phyloP scores from a whole-genome alignment of 2,888 invertebrate genomes.

The Tenthredo amoena region DNA sequence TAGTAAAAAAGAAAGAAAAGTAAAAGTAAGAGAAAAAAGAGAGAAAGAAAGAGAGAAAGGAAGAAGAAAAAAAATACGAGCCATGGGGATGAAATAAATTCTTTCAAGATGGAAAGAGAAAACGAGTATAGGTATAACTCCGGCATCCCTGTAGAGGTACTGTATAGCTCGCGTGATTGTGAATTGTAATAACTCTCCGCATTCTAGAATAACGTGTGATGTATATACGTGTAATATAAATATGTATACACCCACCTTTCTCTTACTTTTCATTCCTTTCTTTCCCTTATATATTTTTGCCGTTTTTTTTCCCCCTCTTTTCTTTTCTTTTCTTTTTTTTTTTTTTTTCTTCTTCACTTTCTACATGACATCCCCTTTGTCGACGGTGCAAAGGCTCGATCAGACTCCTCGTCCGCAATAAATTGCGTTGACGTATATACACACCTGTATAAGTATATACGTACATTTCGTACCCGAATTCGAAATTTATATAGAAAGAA shows the following conservation, averaged over 20 bases:
- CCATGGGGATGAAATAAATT: constrained; percentile 20
- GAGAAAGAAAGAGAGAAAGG: not conserved
- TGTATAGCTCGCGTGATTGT: constrained; percentile 27
- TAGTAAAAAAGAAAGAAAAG: not conserved
- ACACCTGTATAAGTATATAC: too few species aligned
- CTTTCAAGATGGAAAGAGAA: constrained; percentile 24
- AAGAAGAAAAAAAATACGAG: not conserved
- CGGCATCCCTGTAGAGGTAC: not conserved
- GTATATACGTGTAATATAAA: constrained; percentile 41
- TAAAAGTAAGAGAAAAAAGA: not conserved
- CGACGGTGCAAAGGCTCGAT: not conserved
- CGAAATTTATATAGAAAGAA: not conserved
- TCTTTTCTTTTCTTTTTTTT: not conserved
- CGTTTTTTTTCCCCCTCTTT: not conserved
- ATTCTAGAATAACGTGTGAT: constrained; percentile 39
- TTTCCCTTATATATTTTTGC: constrained; percentile 39
- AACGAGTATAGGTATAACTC: not conserved
- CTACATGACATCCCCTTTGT: not conserved
- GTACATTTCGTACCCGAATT: not conserved
- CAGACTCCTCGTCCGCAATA: not conserved
- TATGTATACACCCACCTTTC: constrained; percentile 1
- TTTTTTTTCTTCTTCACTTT: not conserved
- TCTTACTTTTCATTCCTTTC: constrained; percentile 1
- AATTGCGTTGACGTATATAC: not conserved
- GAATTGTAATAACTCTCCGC: constrained; percentile 35